These are phyloP conservation scores for Clupea harengus DNA, from an alignment of 2,113 vertebrate species.

Conservation along the genomic window DNA sequence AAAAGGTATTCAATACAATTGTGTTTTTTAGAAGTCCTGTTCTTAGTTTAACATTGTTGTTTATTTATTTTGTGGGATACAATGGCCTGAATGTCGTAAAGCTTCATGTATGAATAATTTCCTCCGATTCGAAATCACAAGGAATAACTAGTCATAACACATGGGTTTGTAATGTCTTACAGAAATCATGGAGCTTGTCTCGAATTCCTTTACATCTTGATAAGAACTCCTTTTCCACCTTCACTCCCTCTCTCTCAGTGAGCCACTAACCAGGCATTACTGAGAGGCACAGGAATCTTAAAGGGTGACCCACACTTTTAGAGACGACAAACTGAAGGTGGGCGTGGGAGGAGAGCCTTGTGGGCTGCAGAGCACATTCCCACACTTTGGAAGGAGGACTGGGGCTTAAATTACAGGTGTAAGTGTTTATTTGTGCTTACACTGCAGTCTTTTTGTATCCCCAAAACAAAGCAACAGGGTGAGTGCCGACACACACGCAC, in stretches of 20 bases:
- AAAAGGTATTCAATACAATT: not conserved
- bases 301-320: not conserved
- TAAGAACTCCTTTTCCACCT: not conserved
- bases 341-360: not conserved
- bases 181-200: not conserved
- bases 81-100: not conserved
- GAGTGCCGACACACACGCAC: not conserved
- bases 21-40: not conserved
- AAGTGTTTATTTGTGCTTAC: not conserved
- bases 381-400: not conserved
- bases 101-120: not conserved
- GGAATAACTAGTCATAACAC: not conserved
- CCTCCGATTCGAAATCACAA: not conserved
- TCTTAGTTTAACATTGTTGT: not conserved
- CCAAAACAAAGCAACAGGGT: not conserved
- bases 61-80: not conserved
- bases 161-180: not conserved
- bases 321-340: not conserved
- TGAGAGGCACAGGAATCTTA: not conserved
- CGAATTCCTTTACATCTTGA: not conserved
- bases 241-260: not conserved
- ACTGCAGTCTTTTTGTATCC: not conserved
- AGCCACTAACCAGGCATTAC: not conserved
- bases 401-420: not conserved
- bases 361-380: not conserved